These are phyloP conservation scores for Champsocephalus esox DNA, from an alignment of 2,797 vertebrate genomes.

Conservation along the genomic window DNA sequence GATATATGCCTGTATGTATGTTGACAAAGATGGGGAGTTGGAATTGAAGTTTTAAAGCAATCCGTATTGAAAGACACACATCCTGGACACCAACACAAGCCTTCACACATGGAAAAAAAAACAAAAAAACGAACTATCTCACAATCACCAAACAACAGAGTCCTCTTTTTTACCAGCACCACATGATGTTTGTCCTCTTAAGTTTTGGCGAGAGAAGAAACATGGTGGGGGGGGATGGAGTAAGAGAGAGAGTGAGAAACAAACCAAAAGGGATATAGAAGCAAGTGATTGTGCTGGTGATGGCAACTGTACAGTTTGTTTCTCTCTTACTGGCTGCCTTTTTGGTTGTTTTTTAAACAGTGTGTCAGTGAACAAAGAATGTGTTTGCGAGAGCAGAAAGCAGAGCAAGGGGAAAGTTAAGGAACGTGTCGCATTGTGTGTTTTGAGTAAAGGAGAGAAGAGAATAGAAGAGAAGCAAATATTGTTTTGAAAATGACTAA, in stretches of 20 bases:
- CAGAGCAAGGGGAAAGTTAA: constrained; percentile 43
- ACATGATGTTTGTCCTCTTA: constrained; percentile 77
- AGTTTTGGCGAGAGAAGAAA: constrained; percentile 47
- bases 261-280: constrained; percentile 33
- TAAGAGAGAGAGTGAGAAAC: constrained; percentile 8
- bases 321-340: constrained; percentile 69
- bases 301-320: constrained; percentile 67
- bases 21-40: neutral
- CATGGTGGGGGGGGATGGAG: neutral
- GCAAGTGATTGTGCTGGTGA: constrained; percentile 50
- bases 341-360: constrained; percentile 75
- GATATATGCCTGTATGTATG: neutral
- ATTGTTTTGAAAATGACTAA: constrained; percentile 32
- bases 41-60: neutral
- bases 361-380: constrained; percentile 72
- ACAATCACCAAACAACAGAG: constrained; percentile 64
- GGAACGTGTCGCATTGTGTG: constrained; percentile 16
- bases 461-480: neutral
- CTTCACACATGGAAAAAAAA: constrained; percentile 27
- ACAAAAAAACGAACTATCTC: constrained; percentile 35
- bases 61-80: constrained; percentile 7
- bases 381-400: constrained; percentile 62
- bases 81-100: constrained; percentile 7
- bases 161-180: constrained; percentile 66
- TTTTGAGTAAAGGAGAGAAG: constrained; percentile 32